Conservation (phyloP, 2,113 vertebrate species). For the Bambusicola thoracicus region DNA sequence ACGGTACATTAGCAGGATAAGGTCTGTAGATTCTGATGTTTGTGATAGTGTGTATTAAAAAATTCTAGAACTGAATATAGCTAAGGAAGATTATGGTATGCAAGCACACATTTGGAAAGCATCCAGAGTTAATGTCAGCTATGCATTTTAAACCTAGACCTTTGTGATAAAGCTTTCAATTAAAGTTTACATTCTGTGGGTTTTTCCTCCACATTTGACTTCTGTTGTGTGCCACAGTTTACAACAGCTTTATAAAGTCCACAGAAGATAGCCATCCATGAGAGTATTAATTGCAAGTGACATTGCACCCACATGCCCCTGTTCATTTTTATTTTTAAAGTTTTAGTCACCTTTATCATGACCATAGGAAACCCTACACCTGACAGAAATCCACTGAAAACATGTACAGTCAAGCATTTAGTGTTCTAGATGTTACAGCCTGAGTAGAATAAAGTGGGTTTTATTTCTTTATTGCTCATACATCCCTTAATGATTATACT, state of each 20-base stretch:
- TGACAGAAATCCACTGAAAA: slow-evolving; percentile 12
- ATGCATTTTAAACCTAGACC: background rate
- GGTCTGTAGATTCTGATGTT: background rate
- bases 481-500: slow-evolving; percentile 48
- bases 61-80: background rate
- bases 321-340: background rate
- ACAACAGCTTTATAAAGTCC: background rate
- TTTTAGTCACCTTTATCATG: background rate
- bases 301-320: background rate
- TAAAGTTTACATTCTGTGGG: background rate
- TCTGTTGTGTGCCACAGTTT: background rate
- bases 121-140: background rate
- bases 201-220: background rate
- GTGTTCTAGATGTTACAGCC: background rate
- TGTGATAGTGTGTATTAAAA: background rate
- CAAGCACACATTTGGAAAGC: background rate
- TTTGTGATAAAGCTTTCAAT: background rate
- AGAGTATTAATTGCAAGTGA: background rate
- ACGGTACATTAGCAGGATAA: background rate
- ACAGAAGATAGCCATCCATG: background rate
- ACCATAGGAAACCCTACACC: background rate
- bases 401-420: background rate
- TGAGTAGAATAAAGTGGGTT: background rate
- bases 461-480: slow-evolving; percentile 41
- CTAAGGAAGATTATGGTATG: background rate